A percentile compares a stretch with the other conserved stretches of the same genome.
Conservation (phyloP, 2,113 vertebrate genomes). For the Gulo gulo region DNA sequence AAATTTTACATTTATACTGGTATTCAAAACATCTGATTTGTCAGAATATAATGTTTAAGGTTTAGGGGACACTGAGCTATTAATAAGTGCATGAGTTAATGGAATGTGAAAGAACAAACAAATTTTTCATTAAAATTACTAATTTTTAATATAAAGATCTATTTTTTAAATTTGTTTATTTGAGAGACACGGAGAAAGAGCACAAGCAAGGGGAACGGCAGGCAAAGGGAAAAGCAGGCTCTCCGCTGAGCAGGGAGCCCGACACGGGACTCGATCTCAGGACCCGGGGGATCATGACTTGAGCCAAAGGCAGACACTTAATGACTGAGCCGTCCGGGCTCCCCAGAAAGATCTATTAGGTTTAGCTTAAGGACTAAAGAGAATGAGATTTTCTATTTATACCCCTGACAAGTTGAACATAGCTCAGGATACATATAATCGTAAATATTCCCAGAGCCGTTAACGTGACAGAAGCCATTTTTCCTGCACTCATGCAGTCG, state of each 20-base stretch:
- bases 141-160: neutral
- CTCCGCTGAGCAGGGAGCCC: too few relatives aligned
- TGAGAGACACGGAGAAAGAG: too few relatives aligned
- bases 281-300: too few relatives aligned
- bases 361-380: neutral
- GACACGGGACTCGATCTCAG: too few relatives aligned
- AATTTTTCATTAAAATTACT: neutral
- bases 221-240: too few relatives aligned
- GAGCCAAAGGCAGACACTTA: too few relatives aligned
- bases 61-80: neutral
- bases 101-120: neutral
- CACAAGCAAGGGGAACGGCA: too few relatives aligned
- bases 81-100: neutral
- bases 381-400: neutral
- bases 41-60: neutral
- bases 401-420: neutral
- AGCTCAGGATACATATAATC: too few relatives aligned
- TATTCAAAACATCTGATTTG: neutral
- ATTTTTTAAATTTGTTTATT: too few relatives aligned
- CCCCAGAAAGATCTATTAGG: neutral
- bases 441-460: neutral
- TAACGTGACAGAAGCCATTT: fast-evolving
- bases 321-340: too few relatives aligned
- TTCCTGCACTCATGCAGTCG: fast-evolving
- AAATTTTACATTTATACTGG: too few relatives aligned